Evolutionary conservation across 2,888 invertebrate species (phyloP), one percentile per base, ranked within the genome.

Genomic region (Coenonympha glycerion): DNA sequence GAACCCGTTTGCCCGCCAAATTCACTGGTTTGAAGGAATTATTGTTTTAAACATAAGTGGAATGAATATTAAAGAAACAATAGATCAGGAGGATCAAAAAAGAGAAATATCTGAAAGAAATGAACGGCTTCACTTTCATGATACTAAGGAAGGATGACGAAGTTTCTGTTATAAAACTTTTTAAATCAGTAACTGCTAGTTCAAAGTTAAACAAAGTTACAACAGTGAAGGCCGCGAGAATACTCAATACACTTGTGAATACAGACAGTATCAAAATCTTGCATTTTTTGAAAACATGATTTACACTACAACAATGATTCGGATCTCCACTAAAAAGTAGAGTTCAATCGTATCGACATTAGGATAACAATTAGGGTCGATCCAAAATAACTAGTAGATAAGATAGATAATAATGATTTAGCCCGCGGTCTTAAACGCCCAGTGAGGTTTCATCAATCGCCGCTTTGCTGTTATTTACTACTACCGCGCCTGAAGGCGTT

Each of bases 361-460:
- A 47, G 11, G 16, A 26, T 26, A 26, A 48, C 48, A 49, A 55
- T 55, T 49, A 52, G 52, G 52, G 52, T 21, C 33, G 36, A 21
- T 21, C 37, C 37, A 26, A 52, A 47, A 47, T 51, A 40, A 46
- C 41, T 41, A 41, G 28, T 41, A 28, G 41, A 26, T 18, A 19
- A 16, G 39, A 13, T 16, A 41, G 30, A 33, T 52, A 55, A 55
- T 55, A 49, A 41, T 13, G 28, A 22, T 22, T 15, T 22, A 19
- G 55, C 55, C 56, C 47, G 52, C 22, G 52, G 49, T 37, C 16
- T 34, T 24, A 47, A 19, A 55, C 49, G 50, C 48, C 53, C 53
- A 50, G 53, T 53, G 49, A 49, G 49, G 53, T 53, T 53, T 49
- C 53, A 53, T 53, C 49, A 49, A 37, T 52, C 41, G 36, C 36